Percentiles rank a stretch among this genome's conserved stretches.
Conservation (phyloP, 2,113 vertebrate species). For the Corythornis cristatus region DNA sequence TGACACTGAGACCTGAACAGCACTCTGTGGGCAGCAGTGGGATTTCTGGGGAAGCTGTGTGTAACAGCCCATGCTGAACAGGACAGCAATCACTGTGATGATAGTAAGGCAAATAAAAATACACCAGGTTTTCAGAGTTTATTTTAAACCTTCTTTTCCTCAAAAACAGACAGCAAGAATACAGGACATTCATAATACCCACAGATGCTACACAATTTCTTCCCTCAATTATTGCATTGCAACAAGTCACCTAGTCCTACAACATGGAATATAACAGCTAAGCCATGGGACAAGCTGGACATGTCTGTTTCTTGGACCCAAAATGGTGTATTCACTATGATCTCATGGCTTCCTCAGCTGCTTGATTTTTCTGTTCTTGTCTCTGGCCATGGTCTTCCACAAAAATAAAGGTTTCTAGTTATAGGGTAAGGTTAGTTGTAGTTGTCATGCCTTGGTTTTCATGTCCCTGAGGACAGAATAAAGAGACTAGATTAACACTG, state of each 20-base stretch:
- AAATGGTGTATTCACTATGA: not conserved
- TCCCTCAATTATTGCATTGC: not conserved
- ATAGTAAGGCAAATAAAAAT: not conserved
- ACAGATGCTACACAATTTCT: not conserved
- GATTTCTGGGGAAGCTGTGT: not conserved
- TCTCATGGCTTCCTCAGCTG: not conserved
- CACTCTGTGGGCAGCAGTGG: not conserved
- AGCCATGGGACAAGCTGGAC: not conserved
- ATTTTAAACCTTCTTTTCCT: not conserved
- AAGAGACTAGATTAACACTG: not conserved
- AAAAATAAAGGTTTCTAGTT: not conserved
- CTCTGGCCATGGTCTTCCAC: not conserved
- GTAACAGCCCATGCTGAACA: not conserved
- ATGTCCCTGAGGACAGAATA: not conserved
- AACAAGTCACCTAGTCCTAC: not conserved
- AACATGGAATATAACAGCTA: not conserved
- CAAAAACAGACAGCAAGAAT: not conserved
- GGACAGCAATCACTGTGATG: not conserved
- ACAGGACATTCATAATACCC: not conserved
- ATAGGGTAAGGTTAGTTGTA: not conserved
- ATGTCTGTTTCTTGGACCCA: not conserved
- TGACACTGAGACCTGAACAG: not conserved
- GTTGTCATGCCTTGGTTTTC: not conserved
- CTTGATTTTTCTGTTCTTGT: not conserved
- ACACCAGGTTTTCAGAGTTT: not conserved